Percentiles rank a stretch among this genome's conserved stretches.
Conservation (phyloP, 2,113 vertebrate species). For the Tympanuchus pallidicinctus region DNA sequence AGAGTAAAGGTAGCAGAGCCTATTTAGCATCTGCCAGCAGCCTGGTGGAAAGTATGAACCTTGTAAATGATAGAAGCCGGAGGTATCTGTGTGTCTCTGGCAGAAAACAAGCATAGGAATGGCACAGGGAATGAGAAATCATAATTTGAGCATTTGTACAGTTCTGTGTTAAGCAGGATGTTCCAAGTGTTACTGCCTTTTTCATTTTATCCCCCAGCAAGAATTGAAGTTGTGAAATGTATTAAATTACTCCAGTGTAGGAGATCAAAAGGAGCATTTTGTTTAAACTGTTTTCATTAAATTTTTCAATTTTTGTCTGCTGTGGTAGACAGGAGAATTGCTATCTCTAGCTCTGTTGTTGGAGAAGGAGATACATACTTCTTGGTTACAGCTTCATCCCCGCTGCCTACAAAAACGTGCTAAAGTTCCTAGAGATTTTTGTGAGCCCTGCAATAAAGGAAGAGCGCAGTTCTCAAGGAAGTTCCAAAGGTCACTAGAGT, state of each 20-base stretch:
- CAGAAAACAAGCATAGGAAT: background rate
- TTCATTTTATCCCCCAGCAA: rapidly evolving
- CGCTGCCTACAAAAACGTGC: background rate
- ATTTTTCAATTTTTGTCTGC: background rate
- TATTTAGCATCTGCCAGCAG: background rate
- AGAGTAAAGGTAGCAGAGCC: background rate
- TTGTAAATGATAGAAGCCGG: background rate
- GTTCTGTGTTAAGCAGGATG: background rate
- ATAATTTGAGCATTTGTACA: rapidly evolving
- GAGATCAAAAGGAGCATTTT: background rate
- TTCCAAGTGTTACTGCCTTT: background rate
- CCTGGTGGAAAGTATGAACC: background rate
- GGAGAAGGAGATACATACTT: background rate
- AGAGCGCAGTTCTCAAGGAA: background rate
- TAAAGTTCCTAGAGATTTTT: background rate
- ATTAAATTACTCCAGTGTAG: background rate
- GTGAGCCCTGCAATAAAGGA: background rate
- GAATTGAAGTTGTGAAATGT: background rate
- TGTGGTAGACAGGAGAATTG: background rate
- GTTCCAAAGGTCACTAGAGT: background rate
- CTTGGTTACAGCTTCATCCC: background rate
- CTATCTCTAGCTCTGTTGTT: background rate
- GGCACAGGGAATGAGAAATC: background rate
- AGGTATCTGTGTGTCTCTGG: background rate
- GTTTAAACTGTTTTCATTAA: background rate